These are phyloP conservation scores for Melanotaenia trifasciata DNA, from an alignment of 2,797 vertebrate species.

Conservation along the genomic window DNA sequence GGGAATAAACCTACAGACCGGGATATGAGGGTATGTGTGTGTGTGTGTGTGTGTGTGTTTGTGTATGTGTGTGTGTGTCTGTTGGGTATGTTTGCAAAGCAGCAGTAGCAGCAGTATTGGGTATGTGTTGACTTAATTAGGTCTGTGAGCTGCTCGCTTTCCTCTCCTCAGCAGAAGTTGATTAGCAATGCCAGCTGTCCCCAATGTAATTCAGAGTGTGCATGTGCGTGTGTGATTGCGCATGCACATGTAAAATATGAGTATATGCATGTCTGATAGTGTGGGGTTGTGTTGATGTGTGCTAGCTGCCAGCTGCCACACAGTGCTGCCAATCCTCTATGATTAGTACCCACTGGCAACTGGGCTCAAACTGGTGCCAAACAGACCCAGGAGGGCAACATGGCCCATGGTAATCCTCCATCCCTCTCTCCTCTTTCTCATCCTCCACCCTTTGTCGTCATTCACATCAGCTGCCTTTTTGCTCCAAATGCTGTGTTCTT, in stretches of 20 bases:
- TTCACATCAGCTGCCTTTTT: slow-evolving; percentile 61
- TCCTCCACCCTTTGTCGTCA: slow-evolving; percentile 49
- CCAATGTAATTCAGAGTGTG: slow-evolving; percentile 81
- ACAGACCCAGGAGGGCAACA: slow-evolving; percentile 84
- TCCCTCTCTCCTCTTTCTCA: slow-evolving; percentile 56
- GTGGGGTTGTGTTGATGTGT: slow-evolving; percentile 57
- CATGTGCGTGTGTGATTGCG: slow-evolving; percentile 58
- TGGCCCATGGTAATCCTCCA: slow-evolving; percentile 79
- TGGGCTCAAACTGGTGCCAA: slow-evolving; percentile 86
- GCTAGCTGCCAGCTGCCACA: slow-evolving; percentile 84
- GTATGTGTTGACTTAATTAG: slow-evolving; percentile 88
- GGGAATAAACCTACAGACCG: slow-evolving; percentile 48
- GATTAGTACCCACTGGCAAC: slow-evolving; percentile 89
- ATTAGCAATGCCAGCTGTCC: slow-evolving; percentile 89
- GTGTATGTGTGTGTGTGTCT: slow-evolving; percentile 36
- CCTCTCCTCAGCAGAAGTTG: slow-evolving; percentile 87
- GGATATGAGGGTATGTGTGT: slow-evolving; percentile 37
- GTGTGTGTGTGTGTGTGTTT: slow-evolving; percentile 26
- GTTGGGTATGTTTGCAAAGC: slow-evolving; percentile 70
- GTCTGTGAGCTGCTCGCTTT: slow-evolving; percentile 84
- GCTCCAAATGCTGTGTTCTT: slow-evolving; percentile 76
- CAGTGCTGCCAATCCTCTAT: slow-evolving; percentile 86
- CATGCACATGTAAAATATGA: slow-evolving; percentile 64
- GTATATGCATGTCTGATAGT: slow-evolving; percentile 63
- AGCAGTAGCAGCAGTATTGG: slow-evolving; percentile 80